Evolutionary conservation across 2,113 vertebrate genomes (phyloP).

Genomic region (Taurulus bubalis): DNA sequence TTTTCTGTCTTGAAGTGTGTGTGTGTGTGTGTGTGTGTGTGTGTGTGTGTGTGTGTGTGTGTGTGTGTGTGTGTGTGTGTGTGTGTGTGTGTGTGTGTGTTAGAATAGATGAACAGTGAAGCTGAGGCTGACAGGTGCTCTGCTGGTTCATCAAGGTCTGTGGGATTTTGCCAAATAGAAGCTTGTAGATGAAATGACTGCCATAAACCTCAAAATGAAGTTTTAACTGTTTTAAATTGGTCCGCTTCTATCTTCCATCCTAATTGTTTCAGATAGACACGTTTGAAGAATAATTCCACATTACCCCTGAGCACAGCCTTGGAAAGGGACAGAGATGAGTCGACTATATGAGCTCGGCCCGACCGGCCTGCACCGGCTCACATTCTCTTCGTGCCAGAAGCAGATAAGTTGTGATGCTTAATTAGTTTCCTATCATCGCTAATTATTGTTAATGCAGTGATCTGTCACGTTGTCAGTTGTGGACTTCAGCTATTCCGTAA

Average conservation of each 20-base stretch:
- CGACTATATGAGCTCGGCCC: neutral
- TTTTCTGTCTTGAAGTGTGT: neutral
- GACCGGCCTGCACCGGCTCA: neutral
- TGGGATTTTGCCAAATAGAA: neutral
- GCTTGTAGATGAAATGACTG: neutral
- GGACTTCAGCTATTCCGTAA: neutral
- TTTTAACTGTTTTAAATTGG: neutral
- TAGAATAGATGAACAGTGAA: no score
- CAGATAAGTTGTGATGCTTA: conserved; percentile 23
- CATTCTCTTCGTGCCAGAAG: neutral
- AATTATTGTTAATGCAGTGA: conserved; percentile 24
- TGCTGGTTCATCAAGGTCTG: neutral
- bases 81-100: neutral
- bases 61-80: no score
- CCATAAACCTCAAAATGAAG: neutral
- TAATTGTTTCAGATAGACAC: neutral
- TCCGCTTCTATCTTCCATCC: neutral
- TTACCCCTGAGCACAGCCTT: neutral
- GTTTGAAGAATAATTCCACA: neutral
- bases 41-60: no score
- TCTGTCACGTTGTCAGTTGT: neutral
- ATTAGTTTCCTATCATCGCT: conserved; percentile 24
- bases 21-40: no score
- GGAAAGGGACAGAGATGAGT: neutral
- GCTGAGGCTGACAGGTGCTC: neutral